Conservation (phyloP, 2,888 invertebrate genomes). For the Autographa pulchrina region DNA sequence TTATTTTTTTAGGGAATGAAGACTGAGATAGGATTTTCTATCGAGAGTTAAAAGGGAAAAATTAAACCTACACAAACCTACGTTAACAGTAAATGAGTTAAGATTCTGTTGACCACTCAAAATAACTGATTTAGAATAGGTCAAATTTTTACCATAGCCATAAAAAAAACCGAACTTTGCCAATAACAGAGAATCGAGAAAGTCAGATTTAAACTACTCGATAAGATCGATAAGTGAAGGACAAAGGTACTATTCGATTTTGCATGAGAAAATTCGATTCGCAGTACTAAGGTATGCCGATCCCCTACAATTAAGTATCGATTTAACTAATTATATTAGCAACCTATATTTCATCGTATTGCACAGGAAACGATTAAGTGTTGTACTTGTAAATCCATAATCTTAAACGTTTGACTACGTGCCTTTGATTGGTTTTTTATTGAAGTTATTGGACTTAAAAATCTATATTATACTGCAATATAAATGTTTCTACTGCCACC, state of each 20-base stretch:
- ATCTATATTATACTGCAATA: neutral
- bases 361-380: slow-evolving; percentile 46
- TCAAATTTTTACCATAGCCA: neutral
- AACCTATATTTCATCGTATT: slow-evolving; percentile 17
- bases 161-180: no score
- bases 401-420: slow-evolving; percentile 28
- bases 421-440: slow-evolving; percentile 19
- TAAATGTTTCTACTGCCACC: neutral
- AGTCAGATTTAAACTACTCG: no score
- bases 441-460: neutral
- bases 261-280: neutral
- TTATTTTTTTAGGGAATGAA: no score
- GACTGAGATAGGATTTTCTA: no score
- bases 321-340: neutral
- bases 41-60: no score
- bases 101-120: no score
- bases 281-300: neutral
- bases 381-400: slow-evolving; percentile 41
- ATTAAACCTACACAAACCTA: no score
- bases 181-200: no score
- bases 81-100: no score
- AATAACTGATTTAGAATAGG: no score
- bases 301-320: slow-evolving; percentile 4
- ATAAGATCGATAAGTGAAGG: neutral
- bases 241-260: neutral